phyloP scores from a whole-genome alignment of 2,113 vertebrate genomes.

The Ondatra zibethicus region DNA sequence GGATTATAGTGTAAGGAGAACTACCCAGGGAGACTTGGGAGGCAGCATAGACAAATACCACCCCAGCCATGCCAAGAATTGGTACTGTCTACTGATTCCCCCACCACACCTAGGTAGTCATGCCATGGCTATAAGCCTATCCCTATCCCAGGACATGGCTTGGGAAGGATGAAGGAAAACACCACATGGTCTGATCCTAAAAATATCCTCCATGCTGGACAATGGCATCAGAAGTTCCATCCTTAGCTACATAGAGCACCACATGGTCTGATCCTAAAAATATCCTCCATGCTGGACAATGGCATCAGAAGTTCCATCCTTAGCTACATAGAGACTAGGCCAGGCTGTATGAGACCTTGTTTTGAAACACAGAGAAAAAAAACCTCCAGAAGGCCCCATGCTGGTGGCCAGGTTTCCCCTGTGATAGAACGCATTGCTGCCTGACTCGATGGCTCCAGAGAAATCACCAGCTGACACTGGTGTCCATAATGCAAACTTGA shows the following conservation, averaged over 20 bases:
- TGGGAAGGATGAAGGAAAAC: not conserved
- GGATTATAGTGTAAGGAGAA: not conserved
- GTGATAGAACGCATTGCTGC: not conserved
- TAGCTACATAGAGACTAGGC: not conserved
- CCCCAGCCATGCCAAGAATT: not conserved
- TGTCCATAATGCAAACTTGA: not conserved
- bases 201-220: not conserved
- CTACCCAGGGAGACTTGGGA: not conserved
- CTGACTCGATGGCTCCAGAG: not conserved
- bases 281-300: not conserved
- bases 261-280: not conserved
- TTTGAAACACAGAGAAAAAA: not conserved
- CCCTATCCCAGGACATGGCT: not conserved
- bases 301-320: not conserved
- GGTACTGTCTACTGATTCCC: not conserved
- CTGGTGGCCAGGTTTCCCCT: not conserved
- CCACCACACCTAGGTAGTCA: not conserved
- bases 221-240: not conserved
- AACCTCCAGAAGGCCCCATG: not conserved
- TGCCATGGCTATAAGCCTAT: not conserved
- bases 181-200: not conserved
- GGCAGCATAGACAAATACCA: not conserved
- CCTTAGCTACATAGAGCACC: not conserved
- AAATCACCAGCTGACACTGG: too few species aligned
- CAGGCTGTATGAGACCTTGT: not conserved